Evolutionary conservation across 2,113 vertebrate genomes (phyloP).

Genomic region (Etheostoma spectabile): DNA sequence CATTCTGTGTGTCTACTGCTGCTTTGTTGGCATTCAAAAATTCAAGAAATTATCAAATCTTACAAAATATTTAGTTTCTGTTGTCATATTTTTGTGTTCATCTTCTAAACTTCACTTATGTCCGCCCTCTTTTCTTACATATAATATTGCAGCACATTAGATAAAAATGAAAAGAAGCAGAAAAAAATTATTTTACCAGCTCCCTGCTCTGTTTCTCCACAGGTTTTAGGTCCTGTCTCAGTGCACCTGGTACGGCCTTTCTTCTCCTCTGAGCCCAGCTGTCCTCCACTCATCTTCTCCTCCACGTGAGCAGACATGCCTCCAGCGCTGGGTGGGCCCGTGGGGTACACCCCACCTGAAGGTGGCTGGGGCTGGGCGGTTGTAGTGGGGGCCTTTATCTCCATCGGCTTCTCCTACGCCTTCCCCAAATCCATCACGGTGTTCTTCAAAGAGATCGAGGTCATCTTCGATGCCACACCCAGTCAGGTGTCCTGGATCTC

Average conservation of each 20-base stretch:
- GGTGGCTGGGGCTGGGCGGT: constrained; percentile 98
- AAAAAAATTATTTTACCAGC: not conserved
- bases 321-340: constrained; percentile 87
- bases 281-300: not conserved
- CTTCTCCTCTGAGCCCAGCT: not conserved
- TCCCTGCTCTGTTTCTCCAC: not conserved
- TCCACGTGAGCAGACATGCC: constrained; percentile 83
- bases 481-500: constrained; percentile 98
- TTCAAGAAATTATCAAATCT: not conserved
- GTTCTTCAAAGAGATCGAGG: constrained; percentile 98
- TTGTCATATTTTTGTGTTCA: not conserved
- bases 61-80: not conserved
- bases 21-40: not conserved
- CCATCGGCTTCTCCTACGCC: constrained; percentile 97
- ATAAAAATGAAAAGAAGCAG: not conserved
- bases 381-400: constrained; percentile 94
- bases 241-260: not conserved
- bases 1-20: not conserved
- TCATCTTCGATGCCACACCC: constrained; percentile 91
- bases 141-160: not conserved
- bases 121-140: not conserved
- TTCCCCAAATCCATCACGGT: constrained; percentile 98
- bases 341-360: constrained; percentile 93
- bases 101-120: not conserved
- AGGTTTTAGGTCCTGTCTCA: constrained; percentile 27